phyloP scores from a whole-genome alignment of 2,797 vertebrate genomes.

The Myoxocephalus aenaeus region DNA sequence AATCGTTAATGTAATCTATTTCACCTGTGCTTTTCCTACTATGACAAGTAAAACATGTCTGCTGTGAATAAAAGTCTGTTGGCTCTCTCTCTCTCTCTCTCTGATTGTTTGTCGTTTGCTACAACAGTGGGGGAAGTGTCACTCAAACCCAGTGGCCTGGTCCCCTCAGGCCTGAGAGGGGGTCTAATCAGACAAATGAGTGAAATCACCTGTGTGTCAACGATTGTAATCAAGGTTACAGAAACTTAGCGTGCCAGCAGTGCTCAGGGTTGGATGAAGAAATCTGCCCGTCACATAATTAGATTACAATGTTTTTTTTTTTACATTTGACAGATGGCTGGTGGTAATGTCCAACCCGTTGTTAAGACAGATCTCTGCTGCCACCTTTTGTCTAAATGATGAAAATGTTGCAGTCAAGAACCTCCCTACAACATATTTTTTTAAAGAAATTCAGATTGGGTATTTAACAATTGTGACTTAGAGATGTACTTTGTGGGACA shows the following conservation, averaged over 20 bases:
- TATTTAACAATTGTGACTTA: neutral
- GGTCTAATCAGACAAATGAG: neutral
- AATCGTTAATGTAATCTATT: neutral
- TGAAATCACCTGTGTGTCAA: neutral
- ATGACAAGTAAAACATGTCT: neutral
- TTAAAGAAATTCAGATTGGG: neutral
- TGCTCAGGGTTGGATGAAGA: neutral
- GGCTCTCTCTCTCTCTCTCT: neutral
- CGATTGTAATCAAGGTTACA: neutral
- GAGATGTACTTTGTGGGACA: neutral
- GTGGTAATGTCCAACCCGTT: neutral
- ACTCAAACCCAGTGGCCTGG: neutral
- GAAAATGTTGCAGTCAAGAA: neutral
- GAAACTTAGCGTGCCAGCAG: neutral
- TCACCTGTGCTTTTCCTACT: neutral
- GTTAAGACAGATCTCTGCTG: constrained; percentile 51
- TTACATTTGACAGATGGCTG: neutral
- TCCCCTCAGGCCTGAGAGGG: neutral
- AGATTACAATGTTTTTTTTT: neutral
- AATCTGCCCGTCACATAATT: too few species aligned
- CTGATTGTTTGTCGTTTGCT: neutral
- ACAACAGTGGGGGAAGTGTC: neutral
- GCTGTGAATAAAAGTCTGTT: neutral
- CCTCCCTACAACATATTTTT: neutral
- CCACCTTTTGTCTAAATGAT: constrained; percentile 45